Percentiles rank a stretch among this genome's conserved stretches.
Evolutionary conservation across 2,113 vertebrate genomes (phyloP).

Genomic region (Fulmarus glacialis): DNA sequence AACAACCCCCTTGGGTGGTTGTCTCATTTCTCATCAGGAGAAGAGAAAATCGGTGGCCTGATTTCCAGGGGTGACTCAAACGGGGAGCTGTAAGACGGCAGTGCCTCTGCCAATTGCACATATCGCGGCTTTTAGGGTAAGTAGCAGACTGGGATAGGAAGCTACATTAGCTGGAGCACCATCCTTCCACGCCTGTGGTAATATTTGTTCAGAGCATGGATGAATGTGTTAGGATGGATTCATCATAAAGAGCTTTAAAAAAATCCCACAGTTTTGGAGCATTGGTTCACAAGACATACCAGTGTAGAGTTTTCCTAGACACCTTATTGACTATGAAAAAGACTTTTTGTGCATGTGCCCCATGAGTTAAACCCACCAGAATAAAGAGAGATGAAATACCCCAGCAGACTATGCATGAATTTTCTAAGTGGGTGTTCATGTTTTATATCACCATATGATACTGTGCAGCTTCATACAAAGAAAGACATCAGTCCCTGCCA

Average conservation of each 20-base stretch:
- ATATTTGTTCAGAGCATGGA: not conserved
- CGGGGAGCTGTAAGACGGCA: rapidly evolving
- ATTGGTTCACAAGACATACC: not conserved
- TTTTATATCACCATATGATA: not conserved
- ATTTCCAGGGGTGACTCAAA: not conserved
- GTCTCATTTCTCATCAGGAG: not conserved
- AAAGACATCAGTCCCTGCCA: not conserved
- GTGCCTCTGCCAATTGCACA: not conserved
- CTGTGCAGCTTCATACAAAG: not conserved
- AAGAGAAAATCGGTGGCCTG: not conserved
- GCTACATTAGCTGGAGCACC: not conserved
- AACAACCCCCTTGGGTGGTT: not conserved
- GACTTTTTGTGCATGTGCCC: not conserved
- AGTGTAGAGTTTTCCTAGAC: not conserved
- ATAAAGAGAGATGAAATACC: not conserved
- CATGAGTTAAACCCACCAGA: not conserved
- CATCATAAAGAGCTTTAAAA: not conserved
- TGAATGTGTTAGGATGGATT: not conserved
- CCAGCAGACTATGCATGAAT: not conserved
- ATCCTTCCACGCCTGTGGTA: not conserved
- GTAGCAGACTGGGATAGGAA: not conserved
- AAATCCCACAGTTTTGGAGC: not conserved
- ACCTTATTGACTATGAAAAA: not conserved
- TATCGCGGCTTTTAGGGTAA: rapidly evolving
- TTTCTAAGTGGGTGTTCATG: not conserved